Conservation (phyloP, 2,113 vertebrate genomes). For the Phainopepla nitens region DNA sequence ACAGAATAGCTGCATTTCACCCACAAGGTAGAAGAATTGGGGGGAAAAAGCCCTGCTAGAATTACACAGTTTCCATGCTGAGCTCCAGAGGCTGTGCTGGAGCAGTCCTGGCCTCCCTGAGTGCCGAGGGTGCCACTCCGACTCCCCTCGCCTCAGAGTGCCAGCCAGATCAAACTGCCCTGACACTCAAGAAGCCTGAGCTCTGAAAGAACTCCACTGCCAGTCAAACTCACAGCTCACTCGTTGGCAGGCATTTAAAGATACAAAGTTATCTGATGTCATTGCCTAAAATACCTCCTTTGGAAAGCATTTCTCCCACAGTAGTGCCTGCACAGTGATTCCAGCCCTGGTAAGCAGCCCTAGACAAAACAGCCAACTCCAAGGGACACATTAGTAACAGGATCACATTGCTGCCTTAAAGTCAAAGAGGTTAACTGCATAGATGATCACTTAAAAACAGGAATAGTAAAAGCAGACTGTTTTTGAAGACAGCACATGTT, state of each 20-base stretch:
- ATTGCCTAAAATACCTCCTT: conserved; percentile 14
- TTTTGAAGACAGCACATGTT: background rate
- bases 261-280: background rate
- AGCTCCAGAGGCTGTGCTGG: background rate
- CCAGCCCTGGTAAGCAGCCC: background rate
- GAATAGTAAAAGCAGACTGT: background rate
- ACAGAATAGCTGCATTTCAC: background rate
- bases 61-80: accelerated
- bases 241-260: background rate
- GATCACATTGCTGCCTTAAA: background rate
- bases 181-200: background rate
- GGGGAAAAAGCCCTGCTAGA: background rate
- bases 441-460: background rate
- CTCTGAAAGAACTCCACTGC: background rate
- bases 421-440: background rate
- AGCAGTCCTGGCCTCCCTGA: background rate
- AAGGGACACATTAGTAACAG: background rate
- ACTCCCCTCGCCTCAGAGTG: background rate
- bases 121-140: background rate
- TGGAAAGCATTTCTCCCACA: background rate
- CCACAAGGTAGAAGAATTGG: background rate
- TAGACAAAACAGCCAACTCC: background rate
- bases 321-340: background rate
- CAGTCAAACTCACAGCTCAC: background rate
- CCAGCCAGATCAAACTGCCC: background rate